These are phyloP conservation scores for Muscicapa adusta DNA, from an alignment of 2,113 vertebrate genomes.

Conservation along the genomic window DNA sequence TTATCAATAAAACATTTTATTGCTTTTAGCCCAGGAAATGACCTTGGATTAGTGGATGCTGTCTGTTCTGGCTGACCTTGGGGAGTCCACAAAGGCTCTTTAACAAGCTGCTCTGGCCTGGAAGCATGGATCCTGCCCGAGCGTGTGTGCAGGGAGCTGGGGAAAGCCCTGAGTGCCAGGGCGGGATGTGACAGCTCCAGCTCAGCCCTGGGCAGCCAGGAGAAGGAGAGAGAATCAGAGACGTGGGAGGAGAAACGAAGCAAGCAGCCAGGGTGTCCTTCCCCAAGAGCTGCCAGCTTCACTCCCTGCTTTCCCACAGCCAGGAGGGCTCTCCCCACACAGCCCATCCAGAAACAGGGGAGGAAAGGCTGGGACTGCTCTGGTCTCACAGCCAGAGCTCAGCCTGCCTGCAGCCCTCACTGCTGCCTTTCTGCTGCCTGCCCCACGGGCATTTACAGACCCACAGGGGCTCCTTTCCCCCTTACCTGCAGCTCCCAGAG, in stretches of 20 bases:
- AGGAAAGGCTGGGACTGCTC: neutral
- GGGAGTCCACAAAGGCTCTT: constrained; percentile 74
- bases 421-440: neutral
- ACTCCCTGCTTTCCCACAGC: neutral
- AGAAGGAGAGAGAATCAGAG: constrained; percentile 36
- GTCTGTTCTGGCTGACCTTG: constrained; percentile 83
- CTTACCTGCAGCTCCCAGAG: neutral
- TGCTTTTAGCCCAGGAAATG: constrained; percentile 84
- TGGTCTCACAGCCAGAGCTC: fast-evolving
- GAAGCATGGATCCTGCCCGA: neutral
- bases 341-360: fast-evolving
- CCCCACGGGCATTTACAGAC: neutral
- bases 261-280: neutral
- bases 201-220: constrained; percentile 2
- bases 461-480: neutral
- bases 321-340: neutral
- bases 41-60: constrained; percentile 79
- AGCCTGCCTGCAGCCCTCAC: neutral
- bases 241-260: neutral
- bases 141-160: neutral
- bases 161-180: neutral
- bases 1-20: constrained; percentile 93
- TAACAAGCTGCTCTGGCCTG: constrained; percentile 39
- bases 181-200: neutral
- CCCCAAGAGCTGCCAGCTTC: neutral